Percentiles rank a stretch among this genome's conserved stretches.
Evolutionary conservation across 2,888 invertebrate genomes (phyloP).

Genomic region (Tanytarsus gracilentus): DNA sequence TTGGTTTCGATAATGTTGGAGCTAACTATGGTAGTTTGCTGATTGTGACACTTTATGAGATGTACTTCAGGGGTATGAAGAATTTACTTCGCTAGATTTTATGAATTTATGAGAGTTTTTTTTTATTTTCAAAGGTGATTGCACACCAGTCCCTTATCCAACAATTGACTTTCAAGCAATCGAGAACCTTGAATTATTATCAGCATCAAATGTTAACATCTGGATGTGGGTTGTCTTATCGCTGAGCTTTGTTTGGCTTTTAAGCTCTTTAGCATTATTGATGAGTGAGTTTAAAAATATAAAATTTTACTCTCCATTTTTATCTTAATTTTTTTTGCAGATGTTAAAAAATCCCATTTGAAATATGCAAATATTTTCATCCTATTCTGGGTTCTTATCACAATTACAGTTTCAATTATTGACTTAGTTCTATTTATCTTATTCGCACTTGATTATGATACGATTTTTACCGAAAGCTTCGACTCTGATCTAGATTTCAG

Average conservation of each 20-base stretch:
- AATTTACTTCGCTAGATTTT: not conserved
- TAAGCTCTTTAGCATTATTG: constrained; percentile 37
- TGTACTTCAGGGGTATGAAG: constrained; percentile 40
- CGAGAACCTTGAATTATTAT: constrained; percentile 34
- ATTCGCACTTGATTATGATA: constrained; percentile 40
- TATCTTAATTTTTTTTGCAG: constrained; percentile 32
- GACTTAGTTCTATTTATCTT: constrained; percentile 40
- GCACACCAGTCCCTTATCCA: constrained; percentile 33
- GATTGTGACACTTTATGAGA: constrained; percentile 36
- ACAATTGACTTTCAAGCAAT: constrained; percentile 32
- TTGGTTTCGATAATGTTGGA: constrained; percentile 34
- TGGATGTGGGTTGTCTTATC: constrained; percentile 40
- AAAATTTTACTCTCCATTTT: not conserved
- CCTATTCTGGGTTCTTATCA: constrained; percentile 37
- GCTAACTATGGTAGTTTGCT: constrained; percentile 35
- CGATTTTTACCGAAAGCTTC: constrained; percentile 33
- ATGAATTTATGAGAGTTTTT: not conserved
- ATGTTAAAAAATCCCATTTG: constrained; percentile 35
- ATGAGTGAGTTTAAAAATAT: constrained; percentile 35
- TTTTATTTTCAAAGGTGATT: constrained; percentile 30
- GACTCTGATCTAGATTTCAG: not conserved
- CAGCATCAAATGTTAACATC: constrained; percentile 36
- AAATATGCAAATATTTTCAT: constrained; percentile 34
- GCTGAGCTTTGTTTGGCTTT: constrained; percentile 38
- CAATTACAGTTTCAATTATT: constrained; percentile 36